Evolutionary conservation across 1,140 invertebrate genomes (phyloP).

Genomic region (Rhopalosiphum maidis): DNA sequence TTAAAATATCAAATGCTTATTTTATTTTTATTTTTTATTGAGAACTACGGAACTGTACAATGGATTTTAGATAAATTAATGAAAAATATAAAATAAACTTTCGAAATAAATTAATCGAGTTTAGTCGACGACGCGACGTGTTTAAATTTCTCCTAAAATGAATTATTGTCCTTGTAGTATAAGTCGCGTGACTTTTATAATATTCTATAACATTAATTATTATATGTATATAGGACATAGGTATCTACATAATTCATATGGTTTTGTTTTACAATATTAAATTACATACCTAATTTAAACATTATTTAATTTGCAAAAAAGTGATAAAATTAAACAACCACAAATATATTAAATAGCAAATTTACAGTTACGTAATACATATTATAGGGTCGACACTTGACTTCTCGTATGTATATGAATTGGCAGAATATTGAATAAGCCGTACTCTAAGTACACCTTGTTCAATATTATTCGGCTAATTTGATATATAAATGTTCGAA

Average conservation of each 20-base stretch:
- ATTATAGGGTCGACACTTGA: too few species aligned
- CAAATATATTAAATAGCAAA: neutral
- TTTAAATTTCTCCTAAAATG: constrained; percentile 44
- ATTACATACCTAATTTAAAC: neutral
- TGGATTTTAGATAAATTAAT: constrained; percentile 17
- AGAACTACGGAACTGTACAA: constrained; percentile 3
- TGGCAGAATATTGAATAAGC: neutral
- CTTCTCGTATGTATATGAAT: neutral
- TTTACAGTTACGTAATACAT: neutral
- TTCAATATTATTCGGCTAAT: neutral
- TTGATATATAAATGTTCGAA: neutral
- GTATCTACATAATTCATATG: neutral
- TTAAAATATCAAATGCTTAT: constrained; percentile 28
- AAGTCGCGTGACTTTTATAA: neutral
- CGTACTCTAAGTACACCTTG: neutral
- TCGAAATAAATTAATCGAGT: constrained; percentile 29
- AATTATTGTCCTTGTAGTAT: constrained; percentile 25
- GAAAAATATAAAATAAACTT: constrained; percentile 34
- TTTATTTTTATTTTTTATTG: neutral
- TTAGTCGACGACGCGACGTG: neutral
- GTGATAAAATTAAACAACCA: neutral
- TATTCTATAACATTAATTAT: neutral
- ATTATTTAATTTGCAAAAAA: neutral
- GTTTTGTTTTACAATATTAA: neutral
- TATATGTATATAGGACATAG: neutral